Base-by-base conservation (phyloP, 2,797 vertebrate species). In the Bradypus variegatus region DNA sequence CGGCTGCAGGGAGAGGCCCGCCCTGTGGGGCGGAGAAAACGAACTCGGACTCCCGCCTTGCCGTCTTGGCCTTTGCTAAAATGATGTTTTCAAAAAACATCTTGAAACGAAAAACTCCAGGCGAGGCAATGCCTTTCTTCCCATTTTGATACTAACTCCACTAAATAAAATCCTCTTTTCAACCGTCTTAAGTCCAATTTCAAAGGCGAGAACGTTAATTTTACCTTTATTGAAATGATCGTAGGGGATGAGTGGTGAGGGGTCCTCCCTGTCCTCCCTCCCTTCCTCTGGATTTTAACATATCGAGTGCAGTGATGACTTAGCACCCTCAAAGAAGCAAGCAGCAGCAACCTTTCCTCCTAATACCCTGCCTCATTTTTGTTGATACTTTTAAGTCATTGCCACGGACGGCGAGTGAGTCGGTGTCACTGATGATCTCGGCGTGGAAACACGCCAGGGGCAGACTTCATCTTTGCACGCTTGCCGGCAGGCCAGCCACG, bases 121-220 rank as follows among this genome's bases (percentile, higher is more conserved):
- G 86, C 2, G 0, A 19, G 65, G 76, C 31, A 65, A 84, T 0
- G 0, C 81, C 48, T 92, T 95, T 94, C 87, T 80, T 79, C 50
- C 64, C 27, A 1, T 77, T 94, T 85, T 15, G 85, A 8, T 55
- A 2, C 2, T 76, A 33, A 48, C 75, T 25, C 27, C 1, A 82
- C 80, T 11, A 91, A 33, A 69, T 83, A 8, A 96, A 96, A 96
- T 86, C 84, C 45, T 62, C 80, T 78, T 93, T 79, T n/a, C 92
- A 95, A 92, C 78, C 65, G 53, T 48, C 93, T 78, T 60, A 15
- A 0, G 19, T 64, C 83, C 69, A 38, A 60, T 91, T 36, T 94
- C 77, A 93, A 95, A 76, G 92, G 86, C 86, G 75, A 11, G 70
- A n/a, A 29, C 36, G 33, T 55, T 58, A 62, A 90, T 95, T 88